These are phyloP conservation scores for Notamacropus eugenii DNA, from an alignment of 2,797 vertebrate species.

Conservation along the genomic window DNA sequence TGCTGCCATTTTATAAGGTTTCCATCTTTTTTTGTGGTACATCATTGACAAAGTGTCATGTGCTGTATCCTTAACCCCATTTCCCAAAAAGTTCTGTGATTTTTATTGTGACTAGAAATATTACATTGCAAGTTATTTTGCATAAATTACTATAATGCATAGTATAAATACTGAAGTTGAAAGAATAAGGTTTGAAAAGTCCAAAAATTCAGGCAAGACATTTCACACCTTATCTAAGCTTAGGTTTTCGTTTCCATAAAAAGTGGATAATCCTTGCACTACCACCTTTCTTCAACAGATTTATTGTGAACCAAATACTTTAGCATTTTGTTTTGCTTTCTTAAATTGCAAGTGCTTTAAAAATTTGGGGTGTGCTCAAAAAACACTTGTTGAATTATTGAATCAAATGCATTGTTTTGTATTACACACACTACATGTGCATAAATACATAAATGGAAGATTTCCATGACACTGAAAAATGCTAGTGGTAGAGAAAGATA, in stretches of 20 bases:
- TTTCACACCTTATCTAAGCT: not conserved
- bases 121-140: no score
- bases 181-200: no score
- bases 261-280: not conserved
- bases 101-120: not conserved
- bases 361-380: not conserved
- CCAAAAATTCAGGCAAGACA: not conserved
- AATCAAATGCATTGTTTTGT: not conserved
- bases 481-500: not conserved
- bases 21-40: not conserved
- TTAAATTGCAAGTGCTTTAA: not conserved
- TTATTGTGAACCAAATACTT: not conserved
- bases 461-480: not conserved
- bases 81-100: not conserved
- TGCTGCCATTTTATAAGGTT: not conserved
- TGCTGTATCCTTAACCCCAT: not conserved
- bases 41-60: not conserved
- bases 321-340: not conserved
- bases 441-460: not conserved
- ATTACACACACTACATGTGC: not conserved
- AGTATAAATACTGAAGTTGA: no score
- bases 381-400: not conserved
- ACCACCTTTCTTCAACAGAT: not conserved
- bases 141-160: no score
- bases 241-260: not conserved